Percentiles rank a stretch among this genome's conserved stretches.
Evolutionary conservation across 1,140 invertebrate species (phyloP).

Genomic region (Brachionus paranguensis): DNA sequence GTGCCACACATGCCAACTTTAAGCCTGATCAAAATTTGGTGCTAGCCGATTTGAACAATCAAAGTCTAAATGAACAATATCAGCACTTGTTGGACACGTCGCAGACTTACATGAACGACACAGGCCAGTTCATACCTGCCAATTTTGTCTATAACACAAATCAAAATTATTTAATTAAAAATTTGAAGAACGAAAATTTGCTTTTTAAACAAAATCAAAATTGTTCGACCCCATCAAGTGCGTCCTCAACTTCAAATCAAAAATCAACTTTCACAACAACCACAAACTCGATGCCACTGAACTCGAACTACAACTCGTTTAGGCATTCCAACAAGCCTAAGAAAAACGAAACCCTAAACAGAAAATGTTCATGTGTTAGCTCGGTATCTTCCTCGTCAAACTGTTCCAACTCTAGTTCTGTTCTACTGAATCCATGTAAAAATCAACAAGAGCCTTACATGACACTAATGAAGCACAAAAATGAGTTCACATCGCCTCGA

Average conservation of each 20-base stretch:
- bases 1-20: not conserved
- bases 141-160: not conserved
- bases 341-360: not conserved
- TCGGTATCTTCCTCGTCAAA: conserved; percentile 1
- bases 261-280: not conserved
- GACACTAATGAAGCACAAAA: not conserved
- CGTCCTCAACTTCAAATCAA: not conserved
- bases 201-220: not conserved
- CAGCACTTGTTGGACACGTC: conserved; percentile 1
- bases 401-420: not conserved
- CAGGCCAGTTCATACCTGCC: not conserved
- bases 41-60: not conserved
- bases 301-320: not conserved
- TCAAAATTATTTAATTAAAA: conserved; percentile 12
- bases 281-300: not conserved
- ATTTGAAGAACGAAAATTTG: conserved; percentile 16
- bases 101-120: conserved; percentile 4
- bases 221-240: not conserved
- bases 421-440: not conserved
- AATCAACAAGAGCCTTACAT: not conserved
- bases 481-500: not conserved
- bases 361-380: conserved; percentile 22
- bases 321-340: not conserved
- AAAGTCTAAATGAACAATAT: conserved; percentile 25
- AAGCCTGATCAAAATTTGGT: not conserved